Evolutionary conservation across 1,140 invertebrate species (phyloP).

Genomic region (Teleopsis dalmanni): DNA sequence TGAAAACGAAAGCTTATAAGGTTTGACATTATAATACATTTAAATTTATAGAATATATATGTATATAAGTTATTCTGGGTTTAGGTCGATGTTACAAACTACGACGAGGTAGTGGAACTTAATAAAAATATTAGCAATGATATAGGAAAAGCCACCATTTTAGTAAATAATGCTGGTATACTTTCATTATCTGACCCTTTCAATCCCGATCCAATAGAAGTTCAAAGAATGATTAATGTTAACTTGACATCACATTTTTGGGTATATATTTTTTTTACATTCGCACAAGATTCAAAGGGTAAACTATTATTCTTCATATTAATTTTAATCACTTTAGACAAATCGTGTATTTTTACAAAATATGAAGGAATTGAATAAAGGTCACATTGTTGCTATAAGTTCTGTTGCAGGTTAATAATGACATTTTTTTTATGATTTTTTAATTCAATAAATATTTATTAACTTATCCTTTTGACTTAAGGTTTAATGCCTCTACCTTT

Average conservation of each 20-base stretch:
- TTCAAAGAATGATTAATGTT: constrained; percentile 11
- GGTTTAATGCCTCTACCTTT: constrained; percentile 41
- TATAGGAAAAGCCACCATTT: constrained; percentile 13
- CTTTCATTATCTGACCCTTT: background rate
- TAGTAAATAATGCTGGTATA: constrained; percentile 19
- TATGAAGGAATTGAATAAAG: constrained; percentile 74
- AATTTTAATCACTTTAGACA: constrained; percentile 42
- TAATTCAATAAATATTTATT: background rate
- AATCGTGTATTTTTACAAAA: constrained; percentile 59
- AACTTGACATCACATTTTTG: constrained; percentile 14
- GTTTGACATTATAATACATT: constrained; percentile 6
- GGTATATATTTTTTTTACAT: background rate
- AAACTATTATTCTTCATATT: background rate
- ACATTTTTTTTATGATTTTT: background rate
- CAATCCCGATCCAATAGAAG: background rate
- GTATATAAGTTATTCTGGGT: background rate
- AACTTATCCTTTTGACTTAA: background rate
- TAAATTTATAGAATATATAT: background rate
- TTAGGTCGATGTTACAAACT: constrained; percentile 9
- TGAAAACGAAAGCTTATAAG: constrained; percentile 14
- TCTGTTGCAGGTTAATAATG: constrained; percentile 57
- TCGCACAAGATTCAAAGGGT: background rate
- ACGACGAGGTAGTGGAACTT: constrained; percentile 5
- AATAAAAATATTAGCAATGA: constrained; percentile 9
- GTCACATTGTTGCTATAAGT: constrained; percentile 78